Base-by-base conservation (phyloP, 2,888 invertebrate species). In the Byasa hedistus region DNA sequence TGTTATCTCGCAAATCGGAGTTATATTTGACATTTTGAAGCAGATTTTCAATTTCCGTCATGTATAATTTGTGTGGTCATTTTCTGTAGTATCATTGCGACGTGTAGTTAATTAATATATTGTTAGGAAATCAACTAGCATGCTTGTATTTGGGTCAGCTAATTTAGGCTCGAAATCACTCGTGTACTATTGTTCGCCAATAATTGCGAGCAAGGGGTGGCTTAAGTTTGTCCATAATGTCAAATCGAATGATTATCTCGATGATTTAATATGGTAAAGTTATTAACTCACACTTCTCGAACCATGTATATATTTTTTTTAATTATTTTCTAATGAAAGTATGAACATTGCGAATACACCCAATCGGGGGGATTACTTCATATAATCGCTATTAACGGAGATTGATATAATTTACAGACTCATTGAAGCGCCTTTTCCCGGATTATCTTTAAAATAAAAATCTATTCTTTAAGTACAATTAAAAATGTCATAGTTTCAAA, bases 211-310 rank as follows among this genome's bases (percentile, higher is more conserved):
- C 78, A 74, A 75, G 75, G 78, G 76, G 75, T 72, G 74, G 77
- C 75, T 79, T 76, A 76, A 77, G 71, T 70, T 73, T 70, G 73
- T 76, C 77, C 76, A 73, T 75, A 79, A 77, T 80, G 83, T 82
- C 83, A 79, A 79, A 73, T 79, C 83, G 87, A 89, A 81, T 83
- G 86, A 90, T 90, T 88, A 85, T 86, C 79, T 79, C 81, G 79
- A 83, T 87, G 87, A 89, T 87, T 82, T 75, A 66, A 65, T 63
- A 68, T 75, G 70, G 69, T 61, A 62, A 64, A 66, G 36, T 57
- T 32, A 27, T 57, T 58, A 19, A 44, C 57, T 64, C 21, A 65
- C 44, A 36, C 32, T 36, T 39, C 15, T 39, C 2, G 39, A 3
- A 39, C 10, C 5, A 48, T 48, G 19, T 48, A 48, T 5, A 15